Conservation (phyloP, 2,797 vertebrate genomes). For the Remorina albescens region DNA sequence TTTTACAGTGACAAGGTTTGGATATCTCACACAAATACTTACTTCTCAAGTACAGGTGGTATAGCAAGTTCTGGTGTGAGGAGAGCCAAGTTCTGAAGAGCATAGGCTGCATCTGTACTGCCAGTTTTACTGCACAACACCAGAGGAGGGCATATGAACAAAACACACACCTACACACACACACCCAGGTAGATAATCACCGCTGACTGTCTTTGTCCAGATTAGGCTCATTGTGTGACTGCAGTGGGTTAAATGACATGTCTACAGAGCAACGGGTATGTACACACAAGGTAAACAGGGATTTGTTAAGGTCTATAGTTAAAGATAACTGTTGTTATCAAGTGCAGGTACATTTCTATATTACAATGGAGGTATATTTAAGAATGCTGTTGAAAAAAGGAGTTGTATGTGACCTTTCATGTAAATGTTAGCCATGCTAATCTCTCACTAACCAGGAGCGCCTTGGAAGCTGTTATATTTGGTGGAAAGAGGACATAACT, state of each 20-base stretch:
- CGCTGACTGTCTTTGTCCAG: slow-evolving; percentile 58
- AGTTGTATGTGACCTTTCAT: not conserved
- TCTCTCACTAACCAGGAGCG: not conserved
- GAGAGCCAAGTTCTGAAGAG: slow-evolving; percentile 95
- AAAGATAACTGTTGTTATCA: not conserved
- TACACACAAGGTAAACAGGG: not conserved
- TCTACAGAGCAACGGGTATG: slow-evolving; percentile 21
- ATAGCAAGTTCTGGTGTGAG: slow-evolving; percentile 95
- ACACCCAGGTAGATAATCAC: slow-evolving; percentile 51
- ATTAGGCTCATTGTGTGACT: slow-evolving; percentile 45
- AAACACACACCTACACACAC: slow-evolving; percentile 17
- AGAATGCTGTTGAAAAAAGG: not conserved
- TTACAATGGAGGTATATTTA: not conserved
- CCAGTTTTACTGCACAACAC: slow-evolving; percentile 96
- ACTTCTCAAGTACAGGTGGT: slow-evolving; percentile 97
- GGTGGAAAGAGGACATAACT: not conserved
- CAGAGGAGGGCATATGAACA: slow-evolving; percentile 79
- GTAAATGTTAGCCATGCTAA: not conserved
- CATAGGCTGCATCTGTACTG: slow-evolving; percentile 94
- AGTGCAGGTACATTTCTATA: not conserved
- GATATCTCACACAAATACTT: slow-evolving; percentile 61
- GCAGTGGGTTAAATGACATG: slow-evolving; percentile 4
- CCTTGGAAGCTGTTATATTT: slow-evolving; percentile 6
- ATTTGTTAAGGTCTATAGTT: not conserved
- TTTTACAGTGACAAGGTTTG: not conserved